Evolutionary conservation across 1,140 invertebrate genomes (phyloP).

Genomic region (Euglossa dilemma): DNA sequence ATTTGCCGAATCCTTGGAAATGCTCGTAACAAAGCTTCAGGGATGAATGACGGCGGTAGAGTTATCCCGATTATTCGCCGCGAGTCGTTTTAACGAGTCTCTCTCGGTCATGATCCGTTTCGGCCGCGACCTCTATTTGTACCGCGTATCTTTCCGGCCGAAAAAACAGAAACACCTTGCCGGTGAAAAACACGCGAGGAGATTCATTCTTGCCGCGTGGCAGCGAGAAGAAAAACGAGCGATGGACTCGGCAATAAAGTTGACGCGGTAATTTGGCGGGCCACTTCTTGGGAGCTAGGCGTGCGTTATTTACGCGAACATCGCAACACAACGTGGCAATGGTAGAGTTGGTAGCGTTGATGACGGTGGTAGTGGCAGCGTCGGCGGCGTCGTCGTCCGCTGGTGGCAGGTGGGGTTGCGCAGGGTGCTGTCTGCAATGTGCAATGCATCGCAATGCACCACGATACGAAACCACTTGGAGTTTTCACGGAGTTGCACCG

Average conservation of each 20-base stretch:
- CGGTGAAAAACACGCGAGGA: neutral
- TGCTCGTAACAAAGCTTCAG: conserved; percentile 9
- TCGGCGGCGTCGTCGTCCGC: too few relatives aligned
- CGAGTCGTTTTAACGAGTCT: neutral
- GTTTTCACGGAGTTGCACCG: conserved; percentile 57
- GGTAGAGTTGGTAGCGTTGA: neutral
- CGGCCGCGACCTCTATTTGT: neutral
- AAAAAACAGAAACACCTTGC: neutral
- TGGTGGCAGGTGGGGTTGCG: neutral
- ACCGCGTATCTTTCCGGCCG: neutral
- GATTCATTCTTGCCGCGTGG: conserved; percentile 26
- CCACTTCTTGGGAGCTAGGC: conserved; percentile 52
- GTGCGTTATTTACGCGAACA: conserved; percentile 54
- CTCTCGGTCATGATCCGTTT: too few relatives aligned
- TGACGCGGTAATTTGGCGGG: conserved; percentile 62
- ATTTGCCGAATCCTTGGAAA: conserved; percentile 9
- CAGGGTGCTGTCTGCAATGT: conserved; percentile 29
- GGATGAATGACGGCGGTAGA: neutral
- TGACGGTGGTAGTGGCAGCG: neutral
- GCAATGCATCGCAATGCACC: conserved; percentile 56
- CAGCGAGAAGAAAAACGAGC: conserved; percentile 6
- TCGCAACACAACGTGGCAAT: neutral
- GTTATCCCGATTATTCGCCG: neutral
- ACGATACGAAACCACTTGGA: conserved; percentile 53
- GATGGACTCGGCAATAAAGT: conserved; percentile 54